These are phyloP conservation scores for Crotophaga sulcirostris DNA, from an alignment of 2,113 vertebrate species.

Conservation along the genomic window DNA sequence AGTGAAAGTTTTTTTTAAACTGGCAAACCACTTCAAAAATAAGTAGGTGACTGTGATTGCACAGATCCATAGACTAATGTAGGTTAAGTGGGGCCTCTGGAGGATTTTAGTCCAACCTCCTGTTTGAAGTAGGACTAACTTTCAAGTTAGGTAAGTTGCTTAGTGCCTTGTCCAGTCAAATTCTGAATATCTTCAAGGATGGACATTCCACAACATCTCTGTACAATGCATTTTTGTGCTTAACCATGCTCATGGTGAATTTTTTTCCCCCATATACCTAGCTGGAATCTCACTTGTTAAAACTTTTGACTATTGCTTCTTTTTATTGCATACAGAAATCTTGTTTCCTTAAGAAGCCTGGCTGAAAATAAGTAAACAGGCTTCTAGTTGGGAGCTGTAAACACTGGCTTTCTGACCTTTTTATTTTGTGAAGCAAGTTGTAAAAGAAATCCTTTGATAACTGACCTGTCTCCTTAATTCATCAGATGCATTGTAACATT, in stretches of 20 bases:
- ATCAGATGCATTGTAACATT: background rate
- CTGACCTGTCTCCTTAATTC: background rate
- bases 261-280: background rate
- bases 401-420: background rate
- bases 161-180: background rate
- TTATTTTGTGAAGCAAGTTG: background rate
- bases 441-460: background rate
- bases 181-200: background rate
- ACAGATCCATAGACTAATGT: background rate
- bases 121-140: background rate
- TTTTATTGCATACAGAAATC: background rate
- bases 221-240: background rate
- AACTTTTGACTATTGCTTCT: background rate
- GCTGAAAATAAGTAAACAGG: background rate
- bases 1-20: background rate
- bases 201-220: background rate
- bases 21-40: background rate
- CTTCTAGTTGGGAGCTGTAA: background rate
- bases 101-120: background rate
- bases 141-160: background rate
- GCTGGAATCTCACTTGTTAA: background rate
- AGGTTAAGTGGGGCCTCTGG: background rate
- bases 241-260: background rate
- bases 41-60: background rate
- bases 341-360: background rate